A percentile compares a stretch with the other conserved stretches of the same genome.
Evolutionary conservation across 2,888 invertebrate genomes (phyloP).

Genomic region (Temnothorax rugatulus): DNA sequence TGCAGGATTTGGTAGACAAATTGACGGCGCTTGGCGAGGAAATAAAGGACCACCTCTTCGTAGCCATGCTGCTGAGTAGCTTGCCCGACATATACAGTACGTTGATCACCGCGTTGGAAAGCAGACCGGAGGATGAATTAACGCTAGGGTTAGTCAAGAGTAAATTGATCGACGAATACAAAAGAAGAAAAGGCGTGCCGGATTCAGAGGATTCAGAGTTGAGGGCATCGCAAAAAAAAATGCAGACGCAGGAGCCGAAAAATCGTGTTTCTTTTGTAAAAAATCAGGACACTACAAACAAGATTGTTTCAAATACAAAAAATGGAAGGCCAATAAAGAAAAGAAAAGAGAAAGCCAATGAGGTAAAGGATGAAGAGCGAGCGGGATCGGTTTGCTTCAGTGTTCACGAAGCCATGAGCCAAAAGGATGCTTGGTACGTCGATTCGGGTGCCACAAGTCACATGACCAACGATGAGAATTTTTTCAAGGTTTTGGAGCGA

Average conservation of each 20-base stretch:
- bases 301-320: neutral
- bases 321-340: neutral
- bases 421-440: too few species aligned
- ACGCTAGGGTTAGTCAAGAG: too few species aligned
- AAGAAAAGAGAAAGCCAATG: neutral
- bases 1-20: neutral
- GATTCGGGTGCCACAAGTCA: too few species aligned
- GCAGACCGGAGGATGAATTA: neutral
- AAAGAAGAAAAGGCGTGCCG: too few species aligned
- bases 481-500: too few species aligned
- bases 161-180: too few species aligned
- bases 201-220: too few species aligned
- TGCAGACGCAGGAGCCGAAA: neutral
- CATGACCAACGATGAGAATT: too few species aligned
- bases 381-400: too few species aligned
- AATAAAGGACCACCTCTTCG: neutral
- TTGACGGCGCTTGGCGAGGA: neutral
- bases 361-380: too few species aligned
- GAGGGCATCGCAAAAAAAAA: too few species aligned
- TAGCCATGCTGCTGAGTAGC: neutral
- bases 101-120: neutral
- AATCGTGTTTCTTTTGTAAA: neutral
- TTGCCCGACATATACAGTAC: neutral
- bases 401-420: too few species aligned
- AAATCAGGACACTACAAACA: neutral